Evolutionary conservation across 1,140 invertebrate genomes (phyloP), one percentile per base, ranked within the genome.

Genomic region (Drosophila nasuta): DNA sequence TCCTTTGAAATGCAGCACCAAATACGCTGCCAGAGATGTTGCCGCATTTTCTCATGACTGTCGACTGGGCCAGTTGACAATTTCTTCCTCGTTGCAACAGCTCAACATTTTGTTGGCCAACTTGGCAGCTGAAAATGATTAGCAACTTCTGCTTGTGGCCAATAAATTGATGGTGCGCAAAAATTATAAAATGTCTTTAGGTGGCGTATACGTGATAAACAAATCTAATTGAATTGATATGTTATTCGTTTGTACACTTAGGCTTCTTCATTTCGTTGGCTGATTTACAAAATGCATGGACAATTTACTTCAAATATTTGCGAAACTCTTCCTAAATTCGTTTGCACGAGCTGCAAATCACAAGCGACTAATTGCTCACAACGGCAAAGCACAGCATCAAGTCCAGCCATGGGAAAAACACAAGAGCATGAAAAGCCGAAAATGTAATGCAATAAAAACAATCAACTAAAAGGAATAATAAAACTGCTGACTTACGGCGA

Each of bases 401-500:
- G n/a, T 57, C 62, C 13, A 63, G 28, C 51, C 33, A 49, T 86
- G 75, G 78, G 82, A 86, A 86, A 81, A 68, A 81, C 69, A 78
- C 45, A 49, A 41, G 35, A 46, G 38, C 30, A 41, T 25, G 15
- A 30, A 70, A 13, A 35, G 17, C n/a, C 45, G 17, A 35, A 49
- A 58, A 51, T 67, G 48, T 63, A 54, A 80, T 74, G 83, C 82
- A 83, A 85, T 79, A 77, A 82, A 62, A 67, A 72, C 52, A 54
- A 48, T 57, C 51, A 60, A 51, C 54, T 80, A 43, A 66, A 68
- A 56, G 68, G 68, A 79, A 79, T 79, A 76, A 79, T 82, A 79
- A 82, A 82, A 79, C 71, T 74, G 79, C 69, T 77, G 83, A 79
- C 82, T 82, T 79, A 78, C 76, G 76, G 76, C 76, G 79, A 88